Conservation (phyloP, 2,113 vertebrate species). For the Thunnus thynnus region DNA sequence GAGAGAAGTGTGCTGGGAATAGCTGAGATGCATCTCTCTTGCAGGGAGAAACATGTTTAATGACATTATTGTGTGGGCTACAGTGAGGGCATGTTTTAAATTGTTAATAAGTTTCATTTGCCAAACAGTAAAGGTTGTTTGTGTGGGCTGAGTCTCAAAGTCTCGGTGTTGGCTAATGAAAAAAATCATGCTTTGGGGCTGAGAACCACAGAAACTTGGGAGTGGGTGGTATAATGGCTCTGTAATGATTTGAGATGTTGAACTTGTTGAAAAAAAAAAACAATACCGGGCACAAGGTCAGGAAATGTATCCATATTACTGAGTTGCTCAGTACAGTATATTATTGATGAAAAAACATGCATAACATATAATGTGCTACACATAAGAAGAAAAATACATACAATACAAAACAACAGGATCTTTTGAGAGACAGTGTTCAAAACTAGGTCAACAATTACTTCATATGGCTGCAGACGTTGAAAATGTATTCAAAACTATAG, state of each 20-base stretch:
- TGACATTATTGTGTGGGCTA: slow-evolving; percentile 64
- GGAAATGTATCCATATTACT: slow-evolving; percentile 66
- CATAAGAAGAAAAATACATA: background rate
- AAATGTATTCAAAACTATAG: background rate
- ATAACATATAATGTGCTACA: background rate
- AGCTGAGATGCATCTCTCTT: slow-evolving; percentile 44
- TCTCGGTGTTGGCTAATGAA: slow-evolving; percentile 69
- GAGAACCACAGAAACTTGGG: slow-evolving; percentile 53
- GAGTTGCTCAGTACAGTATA: slow-evolving; percentile 25
- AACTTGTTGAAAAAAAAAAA: slow-evolving; percentile 52
- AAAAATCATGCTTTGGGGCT: slow-evolving; percentile 63
- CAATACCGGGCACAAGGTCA: slow-evolving; percentile 49
- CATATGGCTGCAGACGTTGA: background rate
- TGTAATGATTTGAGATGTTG: slow-evolving; percentile 66
- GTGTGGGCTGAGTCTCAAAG: slow-evolving; percentile 71
- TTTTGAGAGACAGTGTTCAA: background rate
- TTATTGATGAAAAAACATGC: slow-evolving; percentile 16
- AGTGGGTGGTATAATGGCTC: slow-evolving; percentile 71
- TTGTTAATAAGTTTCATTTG: slow-evolving; percentile 78
- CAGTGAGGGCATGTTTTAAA: slow-evolving; percentile 72
- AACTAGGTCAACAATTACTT: background rate
- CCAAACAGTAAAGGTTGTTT: slow-evolving; percentile 77
- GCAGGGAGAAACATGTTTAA: slow-evolving; percentile 60
- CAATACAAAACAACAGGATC: background rate
- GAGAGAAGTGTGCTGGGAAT: slow-evolving; percentile 20